Base-by-base conservation (phyloP, 30 jellyfish, hydroid and myxozoan species). In the Aurelia aurita region DNA sequence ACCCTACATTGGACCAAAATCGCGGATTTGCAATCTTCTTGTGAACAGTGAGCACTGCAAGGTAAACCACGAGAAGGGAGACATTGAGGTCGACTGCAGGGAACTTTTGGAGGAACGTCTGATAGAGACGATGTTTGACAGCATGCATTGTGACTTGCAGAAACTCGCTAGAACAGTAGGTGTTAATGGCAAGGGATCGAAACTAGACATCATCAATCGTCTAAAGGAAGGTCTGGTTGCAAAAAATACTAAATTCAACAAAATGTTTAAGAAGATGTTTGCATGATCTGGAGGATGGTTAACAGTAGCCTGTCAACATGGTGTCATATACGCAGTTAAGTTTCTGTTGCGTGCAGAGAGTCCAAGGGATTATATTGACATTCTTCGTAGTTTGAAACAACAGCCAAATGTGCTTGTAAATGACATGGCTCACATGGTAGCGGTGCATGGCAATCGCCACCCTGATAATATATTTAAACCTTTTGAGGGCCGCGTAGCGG, bases 341-440 rank as follows among this genome's bases (percentile, higher is more conserved):
- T 86, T 61, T 63, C 57, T 86, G 46, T 23, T 86, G 22, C n/a
- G n/a, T n/a, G n/a, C n/a, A n/a, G n/a, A n/a, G n/a, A n/a, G n/a
- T n/a, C n/a, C n/a, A n/a, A n/a, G 96, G 6, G 96, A 74, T 60
- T 86, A 75, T 43, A 57, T 86, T 11, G 90, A 86, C 53, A 44
- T 69, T 5, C 20, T 86, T 29, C 69, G 66, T 9, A 58, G 88
- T 34, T 32, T 86, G 65, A 86, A 86, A 58, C 77, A 74, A 29
- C 15, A 80, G 4, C 86, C 90, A 27, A 86, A 74, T 55, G 62
- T 86, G 5, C 45, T 77, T 0, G 58, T 86, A 5, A 27, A 26
- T 86, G 96, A 86, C 45, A 74, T 86, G 96, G 90, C 89, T 28
- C 89, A 86, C 80, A 86, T 86, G 73, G 81, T 86, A 19, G 90